Evolutionary conservation across 2,113 vertebrate genomes (phyloP).

Genomic region (Crotalus tigris): DNA sequence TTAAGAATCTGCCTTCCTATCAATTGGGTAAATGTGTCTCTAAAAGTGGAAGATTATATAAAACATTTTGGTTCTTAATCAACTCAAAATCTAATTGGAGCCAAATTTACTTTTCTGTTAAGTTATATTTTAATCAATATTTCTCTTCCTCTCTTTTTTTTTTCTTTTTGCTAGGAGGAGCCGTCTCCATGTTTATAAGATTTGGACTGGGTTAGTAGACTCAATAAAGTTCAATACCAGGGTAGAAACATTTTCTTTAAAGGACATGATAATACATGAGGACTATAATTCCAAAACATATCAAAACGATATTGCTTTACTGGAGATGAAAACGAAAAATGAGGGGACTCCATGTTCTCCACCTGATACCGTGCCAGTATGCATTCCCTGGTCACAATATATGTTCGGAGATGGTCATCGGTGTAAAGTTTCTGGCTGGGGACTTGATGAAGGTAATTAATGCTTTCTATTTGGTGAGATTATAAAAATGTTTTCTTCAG

Average conservation of each 20-base stretch:
- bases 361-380: constrained; percentile 69
- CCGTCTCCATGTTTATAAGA: constrained; percentile 59
- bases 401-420: constrained; percentile 78
- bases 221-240: neutral
- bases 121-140: neutral
- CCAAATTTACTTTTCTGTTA: neutral
- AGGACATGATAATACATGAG: constrained; percentile 78
- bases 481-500: neutral
- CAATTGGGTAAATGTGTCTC: neutral
- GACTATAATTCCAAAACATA: constrained; percentile 73
- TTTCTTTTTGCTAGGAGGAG: constrained; percentile 9
- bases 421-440: constrained; percentile 92
- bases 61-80: neutral
- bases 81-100: neutral
- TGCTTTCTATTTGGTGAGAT: neutral
- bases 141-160: neutral
- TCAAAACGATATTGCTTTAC: constrained; percentile 90
- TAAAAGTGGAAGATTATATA: neutral
- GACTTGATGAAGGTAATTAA: constrained; percentile 77
- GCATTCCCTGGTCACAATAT: constrained; percentile 84
- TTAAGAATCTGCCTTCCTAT: neutral
- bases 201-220: constrained; percentile 81
- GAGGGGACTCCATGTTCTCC: constrained; percentile 51
- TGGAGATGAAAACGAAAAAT: constrained; percentile 68
- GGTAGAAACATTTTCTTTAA: constrained; percentile 55